These are phyloP conservation scores for Pollicipes pollicipes DNA, from an alignment of 1,140 invertebrate species.

Conservation along the genomic window DNA sequence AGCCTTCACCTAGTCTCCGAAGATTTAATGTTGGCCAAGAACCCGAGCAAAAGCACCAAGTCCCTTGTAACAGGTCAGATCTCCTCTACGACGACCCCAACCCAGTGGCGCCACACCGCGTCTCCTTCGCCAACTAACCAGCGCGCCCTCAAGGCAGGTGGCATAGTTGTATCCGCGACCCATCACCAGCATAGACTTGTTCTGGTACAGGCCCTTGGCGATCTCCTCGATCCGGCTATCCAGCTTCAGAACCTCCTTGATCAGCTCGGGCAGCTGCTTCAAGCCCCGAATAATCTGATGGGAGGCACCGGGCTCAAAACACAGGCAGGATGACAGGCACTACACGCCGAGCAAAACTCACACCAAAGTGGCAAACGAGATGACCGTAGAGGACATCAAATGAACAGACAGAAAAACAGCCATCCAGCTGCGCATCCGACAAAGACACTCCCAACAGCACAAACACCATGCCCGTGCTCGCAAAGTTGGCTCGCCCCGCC, in stretches of 20 bases:
- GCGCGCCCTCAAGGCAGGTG: constrained; percentile 93
- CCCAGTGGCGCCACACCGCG: too few species aligned
- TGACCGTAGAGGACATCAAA: constrained; percentile 4
- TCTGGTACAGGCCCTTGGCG: constrained; percentile 80
- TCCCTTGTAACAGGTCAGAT: too few species aligned
- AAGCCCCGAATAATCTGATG: constrained; percentile 74
- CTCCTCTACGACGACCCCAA: too few species aligned
- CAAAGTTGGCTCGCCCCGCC: too few species aligned
- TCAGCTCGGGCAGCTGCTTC: constrained; percentile 59
- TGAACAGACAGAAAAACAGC: background rate
- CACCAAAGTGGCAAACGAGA: too few species aligned
- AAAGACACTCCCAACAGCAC: constrained; percentile 7
- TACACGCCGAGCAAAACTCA: too few species aligned
- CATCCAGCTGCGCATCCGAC: background rate
- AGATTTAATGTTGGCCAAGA: too few species aligned
- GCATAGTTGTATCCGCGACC: constrained; percentile 97
- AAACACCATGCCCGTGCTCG: too few species aligned
- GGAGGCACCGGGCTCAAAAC: constrained; percentile 25
- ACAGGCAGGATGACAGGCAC: background rate
- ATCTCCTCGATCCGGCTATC: constrained; percentile 71
- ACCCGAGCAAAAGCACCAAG: too few species aligned
- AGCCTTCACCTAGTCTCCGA: too few species aligned
- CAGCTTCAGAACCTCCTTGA: constrained; percentile 61
- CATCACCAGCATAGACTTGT: constrained; percentile 94
- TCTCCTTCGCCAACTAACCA: constrained; percentile 55